Percentiles rank a stretch among this genome's conserved stretches.
phyloP scores from a whole-genome alignment of 2,888 invertebrate species.

The Cephus sareptanus region DNA sequence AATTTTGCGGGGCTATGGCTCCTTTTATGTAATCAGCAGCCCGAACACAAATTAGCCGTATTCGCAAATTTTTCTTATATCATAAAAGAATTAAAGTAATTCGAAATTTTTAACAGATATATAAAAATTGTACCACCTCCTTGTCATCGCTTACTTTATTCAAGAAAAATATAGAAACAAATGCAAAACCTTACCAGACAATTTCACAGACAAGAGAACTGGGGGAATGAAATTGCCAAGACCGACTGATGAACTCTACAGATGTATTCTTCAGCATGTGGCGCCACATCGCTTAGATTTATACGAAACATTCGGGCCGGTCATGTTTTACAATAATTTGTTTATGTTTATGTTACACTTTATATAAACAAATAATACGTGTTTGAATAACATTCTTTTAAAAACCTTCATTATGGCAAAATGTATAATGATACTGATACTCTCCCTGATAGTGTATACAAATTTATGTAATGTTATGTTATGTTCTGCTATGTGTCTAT shows the following conservation, averaged over 20 bases:
- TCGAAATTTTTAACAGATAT: not conserved
- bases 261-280: not conserved
- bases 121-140: not conserved
- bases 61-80: conserved; percentile 1
- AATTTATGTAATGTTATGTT: not conserved
- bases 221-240: conserved; percentile 24
- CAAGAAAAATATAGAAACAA: conserved; percentile 26
- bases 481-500: not conserved
- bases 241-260: not conserved
- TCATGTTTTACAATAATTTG: not conserved
- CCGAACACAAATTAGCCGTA: not conserved
- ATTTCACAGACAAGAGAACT: conserved; percentile 32
- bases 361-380: not conserved
- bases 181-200: conserved; percentile 36
- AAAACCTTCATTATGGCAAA: not conserved
- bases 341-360: not conserved
- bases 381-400: no score
- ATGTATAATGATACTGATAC: not conserved
- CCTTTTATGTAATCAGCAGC: conserved; percentile 45
- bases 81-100: conserved; percentile 6
- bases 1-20: conserved; percentile 32
- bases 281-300: not conserved
- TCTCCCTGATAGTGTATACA: not conserved
- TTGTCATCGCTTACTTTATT: not conserved
- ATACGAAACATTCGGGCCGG: not conserved